phyloP scores from a whole-genome alignment of 2,113 vertebrate genomes.

The Salvelinus alpinus region DNA sequence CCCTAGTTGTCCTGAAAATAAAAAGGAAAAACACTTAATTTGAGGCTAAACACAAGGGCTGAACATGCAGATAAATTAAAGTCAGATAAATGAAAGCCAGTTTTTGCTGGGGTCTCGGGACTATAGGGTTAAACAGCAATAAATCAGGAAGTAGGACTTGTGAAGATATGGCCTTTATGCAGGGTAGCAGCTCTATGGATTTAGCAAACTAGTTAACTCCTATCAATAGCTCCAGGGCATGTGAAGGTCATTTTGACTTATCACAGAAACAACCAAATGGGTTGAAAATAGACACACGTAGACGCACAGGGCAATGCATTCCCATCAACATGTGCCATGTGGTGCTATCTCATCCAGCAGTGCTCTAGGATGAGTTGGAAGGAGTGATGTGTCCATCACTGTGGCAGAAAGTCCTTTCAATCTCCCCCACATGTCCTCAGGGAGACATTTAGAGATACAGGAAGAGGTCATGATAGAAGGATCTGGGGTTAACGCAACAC shows the following conservation, averaged over 20 bases:
- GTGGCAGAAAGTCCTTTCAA: background rate
- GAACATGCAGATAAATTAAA: too few relatives aligned
- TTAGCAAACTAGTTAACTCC: background rate
- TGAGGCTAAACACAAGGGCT: too few relatives aligned
- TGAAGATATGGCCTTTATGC: background rate
- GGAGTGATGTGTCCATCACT: slow-evolving; percentile 8
- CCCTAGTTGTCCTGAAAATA: too few relatives aligned
- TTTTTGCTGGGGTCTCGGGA: too few relatives aligned
- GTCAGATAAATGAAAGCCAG: too few relatives aligned
- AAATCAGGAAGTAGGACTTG: too few relatives aligned
- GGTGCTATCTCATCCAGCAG: background rate
- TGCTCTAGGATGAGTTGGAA: background rate
- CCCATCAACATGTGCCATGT: background rate
- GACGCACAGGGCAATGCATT: slow-evolving; percentile 9
- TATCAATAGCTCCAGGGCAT: background rate
- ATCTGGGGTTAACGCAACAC: background rate
- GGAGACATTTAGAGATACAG: background rate
- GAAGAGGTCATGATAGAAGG: too few relatives aligned
- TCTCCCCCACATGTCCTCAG: background rate
- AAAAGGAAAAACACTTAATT: too few relatives aligned
- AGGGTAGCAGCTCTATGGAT: background rate
- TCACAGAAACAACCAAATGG: slow-evolving; percentile 7
- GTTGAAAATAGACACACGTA: background rate
- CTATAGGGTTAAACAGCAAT: too few relatives aligned
- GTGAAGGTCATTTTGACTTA: slow-evolving; percentile 5